These are phyloP conservation scores for Apoda limacodes DNA, from an alignment of 2,888 invertebrate genomes.

Conservation along the genomic window DNA sequence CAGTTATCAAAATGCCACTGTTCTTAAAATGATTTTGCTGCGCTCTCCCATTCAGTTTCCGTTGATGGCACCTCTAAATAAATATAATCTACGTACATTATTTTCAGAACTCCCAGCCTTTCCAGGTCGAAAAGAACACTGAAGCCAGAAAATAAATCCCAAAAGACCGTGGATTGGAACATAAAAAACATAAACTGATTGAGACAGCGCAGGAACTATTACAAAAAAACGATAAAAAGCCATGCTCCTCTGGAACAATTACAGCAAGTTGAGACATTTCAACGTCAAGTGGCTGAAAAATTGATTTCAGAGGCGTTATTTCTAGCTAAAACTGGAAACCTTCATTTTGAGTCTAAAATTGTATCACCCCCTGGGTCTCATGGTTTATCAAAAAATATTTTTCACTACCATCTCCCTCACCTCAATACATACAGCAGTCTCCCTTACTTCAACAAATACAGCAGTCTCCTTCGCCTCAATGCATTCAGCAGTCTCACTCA, in stretches of 20 bases:
- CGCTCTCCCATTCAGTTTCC: background rate
- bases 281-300: slow-evolving; percentile 2
- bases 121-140: background rate
- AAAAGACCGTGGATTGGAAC: background rate
- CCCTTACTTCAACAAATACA: too few relatives aligned
- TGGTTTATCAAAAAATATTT: too few relatives aligned
- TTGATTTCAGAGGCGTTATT: background rate
- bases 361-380: too few relatives aligned
- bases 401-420: too few relatives aligned
- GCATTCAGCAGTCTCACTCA: too few relatives aligned
- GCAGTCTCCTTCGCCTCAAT: too few relatives aligned
- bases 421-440: too few relatives aligned
- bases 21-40: background rate
- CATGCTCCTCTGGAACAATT: background rate
- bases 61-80: background rate
- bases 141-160: background rate
- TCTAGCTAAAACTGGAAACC: slow-evolving; percentile 1
- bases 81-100: background rate
- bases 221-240: background rate
- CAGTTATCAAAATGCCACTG: too few relatives aligned
- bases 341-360: background rate
- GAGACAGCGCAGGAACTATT: background rate
- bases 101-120: background rate
- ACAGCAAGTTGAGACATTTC: background rate
- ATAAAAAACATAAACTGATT: background rate